Base-by-base conservation (phyloP, 2,113 vertebrate species). In the Anguilla japonica region DNA sequence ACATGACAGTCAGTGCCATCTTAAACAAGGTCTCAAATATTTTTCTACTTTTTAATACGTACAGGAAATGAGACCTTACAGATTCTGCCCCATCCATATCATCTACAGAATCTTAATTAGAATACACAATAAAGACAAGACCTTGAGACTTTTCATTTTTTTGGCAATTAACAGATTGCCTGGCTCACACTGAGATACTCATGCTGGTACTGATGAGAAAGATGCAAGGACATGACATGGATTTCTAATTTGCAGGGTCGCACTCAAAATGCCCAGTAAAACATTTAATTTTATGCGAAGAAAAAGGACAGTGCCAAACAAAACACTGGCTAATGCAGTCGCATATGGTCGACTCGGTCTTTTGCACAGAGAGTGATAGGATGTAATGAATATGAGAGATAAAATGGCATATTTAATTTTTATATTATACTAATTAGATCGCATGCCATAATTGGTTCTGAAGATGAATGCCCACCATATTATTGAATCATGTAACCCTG, bases 381-480 rank as follows among this genome's bases (percentile, higher is more conserved):
- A 46, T 53, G 67, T 79, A 75, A 90, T 83, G 81, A 91, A 53
- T 53, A 41, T 75, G 43, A 86, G 71, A 88, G 85, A 90, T 89
- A 43, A 85, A 89, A 89, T 7, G 88, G 87, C 87, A 80, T 85
- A 46, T 87, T 89, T 88, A 81, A 84, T 85, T 85, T 91, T 87
- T 84, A 81, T 83, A 86, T 88, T 56, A 81, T 90, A 15, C 85
- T 89, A 82, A 92, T 91, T 91, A 87, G 15, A 40, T 84, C 86
- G 88, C 26, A 79, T 88, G 79, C 5, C 22, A 41, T 84, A 71
- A 84, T 81, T 43, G 85, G 86, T 88, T 87, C 89, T 89, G 83
- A 94, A 90, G 90, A 91, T 91, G 89, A 87, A 93, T 89, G 81
- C 29, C 85, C 78, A 83, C 86, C n/a, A 56, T 26, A 81, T 75